A percentile compares a stretch with the other conserved stretches of the same genome.
These are phyloP conservation scores for Chaetodon trifasciatus DNA, from an alignment of 2,797 vertebrate species.

Conservation along the genomic window DNA sequence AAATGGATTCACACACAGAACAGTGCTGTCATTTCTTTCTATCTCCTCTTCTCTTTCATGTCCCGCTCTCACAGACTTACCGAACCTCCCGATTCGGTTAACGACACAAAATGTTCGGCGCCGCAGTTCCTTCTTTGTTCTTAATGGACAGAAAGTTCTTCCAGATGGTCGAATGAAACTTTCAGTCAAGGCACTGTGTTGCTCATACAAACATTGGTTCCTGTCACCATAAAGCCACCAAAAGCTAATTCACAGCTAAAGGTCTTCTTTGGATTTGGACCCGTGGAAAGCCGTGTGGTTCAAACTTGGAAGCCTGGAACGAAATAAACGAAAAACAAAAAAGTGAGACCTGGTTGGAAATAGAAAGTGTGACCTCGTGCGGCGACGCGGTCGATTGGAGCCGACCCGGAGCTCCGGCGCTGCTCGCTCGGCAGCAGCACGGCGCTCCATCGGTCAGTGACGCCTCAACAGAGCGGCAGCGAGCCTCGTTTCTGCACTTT, in stretches of 20 bases:
- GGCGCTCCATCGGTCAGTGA: slow-evolving; percentile 4
- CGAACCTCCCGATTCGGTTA: slow-evolving; percentile 9
- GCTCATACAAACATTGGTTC: neutral
- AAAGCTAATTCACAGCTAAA: neutral
- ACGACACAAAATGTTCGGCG: slow-evolving; percentile 8
- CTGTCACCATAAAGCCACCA: neutral
- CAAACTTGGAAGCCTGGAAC: too few relatives aligned
- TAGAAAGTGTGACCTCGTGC: too few relatives aligned
- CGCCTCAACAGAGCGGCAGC: slow-evolving; percentile 1
- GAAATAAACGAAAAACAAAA: too few relatives aligned
- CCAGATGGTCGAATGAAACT: neutral
- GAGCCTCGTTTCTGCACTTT: neutral
- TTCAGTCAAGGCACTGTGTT: neutral
- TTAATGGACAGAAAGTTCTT: neutral
- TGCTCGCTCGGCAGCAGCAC: neutral
- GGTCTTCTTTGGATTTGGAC: too few relatives aligned
- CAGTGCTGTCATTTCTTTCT: neutral
- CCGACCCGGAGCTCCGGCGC: too few relatives aligned
- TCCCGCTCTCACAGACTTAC: neutral
- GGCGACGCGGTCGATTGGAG: too few relatives aligned
- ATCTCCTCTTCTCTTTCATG: slow-evolving; percentile 14
- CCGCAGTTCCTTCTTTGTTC: neutral
- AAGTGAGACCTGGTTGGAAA: too few relatives aligned
- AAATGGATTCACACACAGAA: slow-evolving; percentile 39
- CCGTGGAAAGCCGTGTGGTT: too few relatives aligned